A percentile compares a stretch with the other conserved stretches of the same genome.
phyloP scores from a whole-genome alignment of 2,113 vertebrate genomes.

The Orycteropus afer region DNA sequence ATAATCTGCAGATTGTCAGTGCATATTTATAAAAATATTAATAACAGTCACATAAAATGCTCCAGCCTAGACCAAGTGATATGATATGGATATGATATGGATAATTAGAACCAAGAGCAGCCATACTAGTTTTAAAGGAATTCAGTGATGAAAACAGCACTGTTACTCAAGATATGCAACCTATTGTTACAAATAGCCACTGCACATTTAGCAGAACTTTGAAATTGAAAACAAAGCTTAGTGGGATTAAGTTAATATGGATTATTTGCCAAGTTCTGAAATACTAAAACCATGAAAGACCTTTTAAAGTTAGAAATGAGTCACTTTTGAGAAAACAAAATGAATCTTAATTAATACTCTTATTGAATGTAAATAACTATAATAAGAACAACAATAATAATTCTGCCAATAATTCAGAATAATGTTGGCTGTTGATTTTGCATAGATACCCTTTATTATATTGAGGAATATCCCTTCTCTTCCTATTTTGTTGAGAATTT shows the following conservation, averaged over 20 bases:
- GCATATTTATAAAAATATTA: not conserved
- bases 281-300: not conserved
- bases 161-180: not conserved
- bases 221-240: not conserved
- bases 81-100: too few relatives aligned
- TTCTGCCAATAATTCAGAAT: too few relatives aligned
- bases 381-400: too few relatives aligned
- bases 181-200: not conserved
- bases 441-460: too few relatives aligned
- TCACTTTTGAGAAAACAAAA: slow-evolving; percentile 25
- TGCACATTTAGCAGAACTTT: not conserved
- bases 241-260: not conserved
- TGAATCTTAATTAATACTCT: not conserved
- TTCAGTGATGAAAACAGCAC: not conserved
- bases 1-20: not conserved
- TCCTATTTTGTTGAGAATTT: too few relatives aligned
- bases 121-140: not conserved
- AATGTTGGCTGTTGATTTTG: too few relatives aligned
- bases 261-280: slow-evolving; percentile 21
- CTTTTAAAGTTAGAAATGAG: not conserved
- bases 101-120: not conserved
- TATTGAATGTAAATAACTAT: not conserved
- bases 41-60: not conserved
- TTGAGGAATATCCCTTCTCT: too few relatives aligned
- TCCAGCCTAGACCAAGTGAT: not conserved